Evolutionary conservation across 2,797 vertebrate genomes (phyloP).

Genomic region (Arrhamphus sclerolepis): DNA sequence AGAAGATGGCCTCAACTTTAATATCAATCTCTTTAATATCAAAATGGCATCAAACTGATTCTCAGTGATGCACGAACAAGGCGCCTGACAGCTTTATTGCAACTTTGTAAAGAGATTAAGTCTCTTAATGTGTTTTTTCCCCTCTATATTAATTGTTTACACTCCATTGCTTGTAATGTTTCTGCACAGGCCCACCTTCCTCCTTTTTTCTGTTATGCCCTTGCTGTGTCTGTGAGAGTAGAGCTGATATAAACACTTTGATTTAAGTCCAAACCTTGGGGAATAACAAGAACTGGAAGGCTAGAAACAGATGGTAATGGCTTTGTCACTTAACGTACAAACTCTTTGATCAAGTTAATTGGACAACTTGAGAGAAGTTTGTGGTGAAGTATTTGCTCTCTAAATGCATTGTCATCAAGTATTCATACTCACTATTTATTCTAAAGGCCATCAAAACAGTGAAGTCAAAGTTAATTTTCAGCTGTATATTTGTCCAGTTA

Average conservation of each 20-base stretch:
- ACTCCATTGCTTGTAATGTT: constrained; percentile 78
- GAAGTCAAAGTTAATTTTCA: constrained; percentile 25
- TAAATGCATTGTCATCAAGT: constrained; percentile 71
- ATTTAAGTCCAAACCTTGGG: constrained; percentile 78
- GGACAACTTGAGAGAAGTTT: constrained; percentile 78
- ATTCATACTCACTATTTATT: constrained; percentile 71
- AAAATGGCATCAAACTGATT: constrained; percentile 74
- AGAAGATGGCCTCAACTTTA: constrained; percentile 53
- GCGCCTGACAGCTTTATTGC: constrained; percentile 78
- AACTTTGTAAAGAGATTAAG: constrained; percentile 79
- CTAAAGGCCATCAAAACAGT: constrained; percentile 45
- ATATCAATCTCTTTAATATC: constrained; percentile 67
- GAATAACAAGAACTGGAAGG: constrained; percentile 72
- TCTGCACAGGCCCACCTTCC: constrained; percentile 60
- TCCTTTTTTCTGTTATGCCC: constrained; percentile 56
- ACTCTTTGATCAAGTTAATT: constrained; percentile 83
- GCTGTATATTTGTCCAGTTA: not conserved
- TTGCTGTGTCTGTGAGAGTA: constrained; percentile 68
- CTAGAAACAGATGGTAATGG: constrained; percentile 82
- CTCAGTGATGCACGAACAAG: constrained; percentile 71
- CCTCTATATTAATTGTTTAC: constrained; percentile 81
- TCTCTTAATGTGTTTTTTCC: constrained; percentile 76
- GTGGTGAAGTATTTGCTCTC: constrained; percentile 50
- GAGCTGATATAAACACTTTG: constrained; percentile 72
- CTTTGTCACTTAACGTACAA: constrained; percentile 71